Evolutionary conservation across 2,113 vertebrate species (phyloP).

Genomic region (Plectropomus leopardus): DNA sequence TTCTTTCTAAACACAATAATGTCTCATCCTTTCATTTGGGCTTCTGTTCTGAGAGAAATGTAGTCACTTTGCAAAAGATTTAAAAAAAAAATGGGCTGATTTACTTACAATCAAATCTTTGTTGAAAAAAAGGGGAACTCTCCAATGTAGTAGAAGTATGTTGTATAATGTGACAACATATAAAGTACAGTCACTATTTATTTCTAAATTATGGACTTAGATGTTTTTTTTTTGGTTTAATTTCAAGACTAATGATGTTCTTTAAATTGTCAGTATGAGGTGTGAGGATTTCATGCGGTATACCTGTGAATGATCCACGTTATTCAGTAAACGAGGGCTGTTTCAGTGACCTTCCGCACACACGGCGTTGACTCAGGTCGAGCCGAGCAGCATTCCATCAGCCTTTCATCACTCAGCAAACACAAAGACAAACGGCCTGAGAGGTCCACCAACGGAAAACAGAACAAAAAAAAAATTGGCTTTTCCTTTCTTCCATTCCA

Average conservation of each 20-base stretch:
- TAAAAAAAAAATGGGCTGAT: background rate
- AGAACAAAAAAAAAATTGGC: conserved; percentile 18
- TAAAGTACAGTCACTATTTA: background rate
- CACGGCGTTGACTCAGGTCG: conserved; percentile 71
- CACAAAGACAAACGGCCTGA: conserved; percentile 73
- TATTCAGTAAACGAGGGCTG: conserved; percentile 62
- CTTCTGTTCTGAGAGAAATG: background rate
- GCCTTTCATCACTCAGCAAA: conserved; percentile 84
- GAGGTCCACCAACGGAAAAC: conserved; percentile 57
- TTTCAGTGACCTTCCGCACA: conserved; percentile 75
- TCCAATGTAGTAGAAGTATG: background rate
- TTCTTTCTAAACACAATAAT: conserved; percentile 44
- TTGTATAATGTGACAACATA: background rate
- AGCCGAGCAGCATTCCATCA: conserved; percentile 83
- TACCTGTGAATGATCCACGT: conserved; percentile 71
- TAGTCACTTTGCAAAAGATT: conserved; percentile 1
- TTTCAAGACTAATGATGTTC: background rate
- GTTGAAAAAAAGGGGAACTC: conserved; percentile 17
- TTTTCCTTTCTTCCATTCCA: conserved; percentile 37
- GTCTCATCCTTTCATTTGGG: conserved; percentile 18
- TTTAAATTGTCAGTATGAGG: conserved; percentile 1
- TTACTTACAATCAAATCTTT: conserved; percentile 11
- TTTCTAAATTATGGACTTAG: background rate
- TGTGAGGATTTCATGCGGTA: conserved; percentile 63
- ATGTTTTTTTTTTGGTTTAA: background rate